Conservation (phyloP, 1,140 invertebrate species). For the Brachionus rubens region DNA sequence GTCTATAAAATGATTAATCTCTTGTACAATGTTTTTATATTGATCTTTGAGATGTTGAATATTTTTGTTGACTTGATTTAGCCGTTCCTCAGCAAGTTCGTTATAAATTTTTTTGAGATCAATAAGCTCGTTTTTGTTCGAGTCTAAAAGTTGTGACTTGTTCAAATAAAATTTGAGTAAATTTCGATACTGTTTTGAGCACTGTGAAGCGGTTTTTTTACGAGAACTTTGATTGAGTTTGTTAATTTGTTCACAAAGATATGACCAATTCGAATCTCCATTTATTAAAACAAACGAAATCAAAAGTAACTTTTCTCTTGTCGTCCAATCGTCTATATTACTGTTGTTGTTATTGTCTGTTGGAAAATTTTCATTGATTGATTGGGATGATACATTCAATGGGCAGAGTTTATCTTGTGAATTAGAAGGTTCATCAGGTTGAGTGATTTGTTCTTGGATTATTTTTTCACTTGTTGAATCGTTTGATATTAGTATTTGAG, state of each 20-base stretch:
- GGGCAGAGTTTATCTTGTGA: too few species aligned
- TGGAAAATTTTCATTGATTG: too few species aligned
- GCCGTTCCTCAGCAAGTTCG: neutral
- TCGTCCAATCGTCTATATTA: neutral
- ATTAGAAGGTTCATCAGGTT: too few species aligned
- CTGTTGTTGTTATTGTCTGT: neutral
- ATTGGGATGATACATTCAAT: too few species aligned
- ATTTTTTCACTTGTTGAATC: too few species aligned
- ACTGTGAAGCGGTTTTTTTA: neutral
- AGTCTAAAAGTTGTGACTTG: neutral
- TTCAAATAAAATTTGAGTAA: constrained; percentile 9
- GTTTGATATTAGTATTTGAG: too few species aligned
- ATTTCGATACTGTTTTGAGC: constrained; percentile 33
- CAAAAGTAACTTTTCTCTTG: neutral
- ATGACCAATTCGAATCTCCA: constrained; percentile 27
- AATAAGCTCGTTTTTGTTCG: neutral
- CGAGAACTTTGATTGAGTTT: neutral
- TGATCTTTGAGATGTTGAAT: neutral
- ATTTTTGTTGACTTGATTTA: neutral
- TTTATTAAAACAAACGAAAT: constrained; percentile 15
- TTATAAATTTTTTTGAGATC: constrained; percentile 33
- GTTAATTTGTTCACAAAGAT: constrained; percentile 25
- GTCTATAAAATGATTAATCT: neutral
- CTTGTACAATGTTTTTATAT: neutral
- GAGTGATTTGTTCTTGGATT: too few species aligned